Conservation (phyloP, 2,797 vertebrate genomes). For the Acanthurus lineatus region DNA sequence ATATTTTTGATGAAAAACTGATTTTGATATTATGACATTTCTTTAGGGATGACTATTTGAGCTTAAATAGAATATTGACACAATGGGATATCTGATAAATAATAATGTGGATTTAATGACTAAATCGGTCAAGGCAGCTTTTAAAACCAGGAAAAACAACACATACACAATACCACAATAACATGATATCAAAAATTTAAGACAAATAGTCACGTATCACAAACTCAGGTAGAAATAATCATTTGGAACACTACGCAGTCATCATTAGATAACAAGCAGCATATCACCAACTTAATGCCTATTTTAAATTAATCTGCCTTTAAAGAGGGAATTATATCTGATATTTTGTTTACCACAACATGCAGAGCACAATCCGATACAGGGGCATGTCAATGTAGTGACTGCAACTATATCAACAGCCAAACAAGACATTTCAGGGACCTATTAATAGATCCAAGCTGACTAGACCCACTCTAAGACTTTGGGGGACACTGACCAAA, state of each 20-base stretch:
- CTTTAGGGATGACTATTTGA: no score
- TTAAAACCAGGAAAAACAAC: no score
- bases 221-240: background rate
- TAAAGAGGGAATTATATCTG: constrained; percentile 41
- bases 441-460: constrained; percentile 73
- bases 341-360: constrained; percentile 66
- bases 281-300: background rate
- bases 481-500: background rate
- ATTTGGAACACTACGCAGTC: background rate
- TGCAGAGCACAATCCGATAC: constrained; percentile 56
- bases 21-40: no score
- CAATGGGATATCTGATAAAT: no score
- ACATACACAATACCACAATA: no score
- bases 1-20: no score
- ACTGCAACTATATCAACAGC: constrained; percentile 57
- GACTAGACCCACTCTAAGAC: constrained; percentile 34
- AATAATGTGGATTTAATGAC: no score
- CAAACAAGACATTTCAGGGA: constrained; percentile 32
- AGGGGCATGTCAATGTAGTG: constrained; percentile 26
- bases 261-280: constrained; percentile 25
- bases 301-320: constrained; percentile 28
- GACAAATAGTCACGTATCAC: no score
- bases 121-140: no score
- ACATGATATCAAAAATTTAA: no score
- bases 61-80: no score